Evolutionary conservation across 1,140 invertebrate species (phyloP), one percentile per base, ranked within the genome.

Genomic region (Manduca sexta): DNA sequence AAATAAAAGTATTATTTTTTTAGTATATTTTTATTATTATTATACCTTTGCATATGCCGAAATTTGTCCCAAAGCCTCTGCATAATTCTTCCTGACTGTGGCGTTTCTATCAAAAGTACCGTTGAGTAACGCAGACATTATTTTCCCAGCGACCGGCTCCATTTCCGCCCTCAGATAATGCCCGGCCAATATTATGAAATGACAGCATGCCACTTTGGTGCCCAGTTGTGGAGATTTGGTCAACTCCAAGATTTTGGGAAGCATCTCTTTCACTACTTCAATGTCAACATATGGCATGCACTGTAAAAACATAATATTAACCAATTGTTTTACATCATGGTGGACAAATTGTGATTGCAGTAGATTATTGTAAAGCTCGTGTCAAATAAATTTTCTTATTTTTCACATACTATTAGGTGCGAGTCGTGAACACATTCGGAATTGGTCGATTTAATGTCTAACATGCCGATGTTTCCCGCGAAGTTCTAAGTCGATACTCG

Each of bases 231-330:
- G 93, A 14, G 90, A 91, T 58, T 93, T 95, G 56, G 96, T 91
- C 33, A 97, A 84, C 50, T 98, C 96, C 18, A 94, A 85, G 0
- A 98, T 85, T 69, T 92, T 90, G 3, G 94, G 94, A 11, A 96
- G 88, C 65, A 97, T 89, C 48, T 93, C 91, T 64, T 93, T 91
- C 61, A 97, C 86, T 35, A 91, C 91, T 3, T 89, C 84, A 29
- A 89, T 91, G 75, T 95, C 93, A 26, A 96, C 90, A 72, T 92
- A 95, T 52, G 94, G 94, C 51, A 97, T 90, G 71, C 94, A 96
- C 91, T 95, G 79, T 16, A 49, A 50, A 49, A 46, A 41, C 29
- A 35, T 10, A 35, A 12, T n/a, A n/a, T n/a, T n/a, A n/a, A n/a
- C n/a, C n/a, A n/a, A n/a, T n/a, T n/a, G n/a, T n/a, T n/a, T n/a